Evolutionary conservation across 2,113 vertebrate species (phyloP), one percentile per base, ranked within the genome.

Genomic region (Girardinichthys multiradiatus): DNA sequence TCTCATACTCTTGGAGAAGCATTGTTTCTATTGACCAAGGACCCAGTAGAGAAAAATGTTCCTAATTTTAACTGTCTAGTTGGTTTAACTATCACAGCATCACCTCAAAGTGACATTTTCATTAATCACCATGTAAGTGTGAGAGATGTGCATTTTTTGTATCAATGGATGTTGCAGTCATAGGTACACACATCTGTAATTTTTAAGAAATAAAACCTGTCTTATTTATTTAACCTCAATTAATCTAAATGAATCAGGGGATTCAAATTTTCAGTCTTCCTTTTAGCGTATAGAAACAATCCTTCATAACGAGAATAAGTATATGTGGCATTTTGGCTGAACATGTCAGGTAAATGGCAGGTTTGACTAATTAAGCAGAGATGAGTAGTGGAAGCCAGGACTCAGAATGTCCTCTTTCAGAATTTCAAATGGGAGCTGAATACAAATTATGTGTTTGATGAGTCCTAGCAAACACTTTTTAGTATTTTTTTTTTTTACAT

Each of bases 321-420:
- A 48, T 67, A 45, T 57, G 51, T 63, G 45, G 33, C 78, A 37
- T 75, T 77, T 70, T 81, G 70, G 64, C 39, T 42, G 42, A 63
- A 68, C 15, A 3, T 45, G 15, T 17, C 42, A 45, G 42, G 42
- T 27, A 77, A 63, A 72, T 77, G 71, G 82, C 72, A 82, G 51
- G 68, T 70, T 84, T 71, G 69, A 61, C 37, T 61, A 71, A 71
- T 71, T 63, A 71, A 80, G 65, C 64, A 70, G 21, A 80, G 69
- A 74, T 82, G 74, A 79, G 61, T 15, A 26, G 63, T 45, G 57
- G 57, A 42, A 74, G 68, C 73, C 68, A 60, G 64, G 31, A 27
- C 45, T 80, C 63, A 76, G 76, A 64, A 76, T 76, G 70, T 77
- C 66, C 48, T 76, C 45, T 27, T 42, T 68, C 62, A 70, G 75